These are phyloP conservation scores for Atopsyche davidsoni DNA, from an alignment of 1,140 invertebrate species.

Conservation along the genomic window DNA sequence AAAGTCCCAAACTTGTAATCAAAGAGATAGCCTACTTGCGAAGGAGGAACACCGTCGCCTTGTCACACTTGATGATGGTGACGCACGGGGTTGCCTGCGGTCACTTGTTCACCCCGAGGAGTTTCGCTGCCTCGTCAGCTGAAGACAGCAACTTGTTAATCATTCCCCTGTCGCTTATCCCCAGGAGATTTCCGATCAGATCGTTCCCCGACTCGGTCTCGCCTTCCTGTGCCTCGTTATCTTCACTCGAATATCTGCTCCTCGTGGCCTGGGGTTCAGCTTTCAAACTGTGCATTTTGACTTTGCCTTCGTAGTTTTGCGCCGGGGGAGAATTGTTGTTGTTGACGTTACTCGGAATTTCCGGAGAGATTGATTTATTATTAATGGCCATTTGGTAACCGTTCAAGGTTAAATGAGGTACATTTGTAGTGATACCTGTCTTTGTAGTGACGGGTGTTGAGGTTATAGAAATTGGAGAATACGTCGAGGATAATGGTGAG, in stretches of 20 bases:
- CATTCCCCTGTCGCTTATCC: constrained; percentile 79
- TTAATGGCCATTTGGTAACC: constrained; percentile 31
- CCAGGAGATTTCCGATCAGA: constrained; percentile 82
- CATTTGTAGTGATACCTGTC: constrained; percentile 40
- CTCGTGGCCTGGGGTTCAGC: constrained; percentile 36
- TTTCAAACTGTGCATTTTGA: constrained; percentile 35
- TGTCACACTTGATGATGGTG: constrained; percentile 11
- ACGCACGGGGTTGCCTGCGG: constrained; percentile 34
- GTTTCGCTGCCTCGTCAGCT: constrained; percentile 79
- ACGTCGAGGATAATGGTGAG: constrained; percentile 7
- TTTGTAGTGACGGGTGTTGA: constrained; percentile 29
- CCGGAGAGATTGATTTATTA: constrained; percentile 30
- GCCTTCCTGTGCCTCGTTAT: constrained; percentile 44
- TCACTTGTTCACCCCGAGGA: constrained; percentile 74
- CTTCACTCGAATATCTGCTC: constrained; percentile 41
- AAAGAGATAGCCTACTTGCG: no score
- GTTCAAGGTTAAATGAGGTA: constrained; percentile 19
- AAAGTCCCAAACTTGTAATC: no score
- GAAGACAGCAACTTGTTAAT: constrained; percentile 80
- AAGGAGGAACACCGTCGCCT: constrained; percentile 8
- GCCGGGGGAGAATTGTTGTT: constrained; percentile 46
- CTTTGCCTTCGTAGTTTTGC: constrained; percentile 47
- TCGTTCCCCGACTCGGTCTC: constrained; percentile 60
- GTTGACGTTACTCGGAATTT: constrained; percentile 48
- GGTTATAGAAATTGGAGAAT: constrained; percentile 4